Percentiles rank a stretch among this genome's conserved stretches.
Evolutionary conservation across 2,797 vertebrate genomes (phyloP).

Genomic region (Poliocrania exsul): DNA sequence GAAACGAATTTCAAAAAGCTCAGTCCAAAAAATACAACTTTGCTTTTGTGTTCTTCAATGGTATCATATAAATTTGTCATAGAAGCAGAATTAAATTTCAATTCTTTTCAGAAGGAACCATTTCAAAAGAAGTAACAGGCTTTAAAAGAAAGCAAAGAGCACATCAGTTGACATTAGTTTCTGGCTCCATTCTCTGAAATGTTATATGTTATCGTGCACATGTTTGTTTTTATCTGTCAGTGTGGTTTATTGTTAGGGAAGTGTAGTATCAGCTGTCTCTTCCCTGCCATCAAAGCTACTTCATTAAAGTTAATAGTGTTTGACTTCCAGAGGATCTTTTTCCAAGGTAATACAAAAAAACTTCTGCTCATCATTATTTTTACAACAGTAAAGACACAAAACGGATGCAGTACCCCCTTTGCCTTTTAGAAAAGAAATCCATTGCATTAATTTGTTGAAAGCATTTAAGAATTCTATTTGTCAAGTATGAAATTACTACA

Average conservation of each 20-base stretch:
- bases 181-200: conserved; percentile 68
- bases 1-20: not conserved
- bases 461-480: not conserved
- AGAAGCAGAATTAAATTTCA: not conserved
- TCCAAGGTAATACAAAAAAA: conserved; percentile 48
- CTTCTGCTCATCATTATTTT: conserved; percentile 48
- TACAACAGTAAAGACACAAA: conserved; percentile 62
- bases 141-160: conserved; percentile 42
- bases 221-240: conserved; percentile 85
- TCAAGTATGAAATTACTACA: not conserved
- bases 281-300: conserved; percentile 74
- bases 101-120: conserved; percentile 18
- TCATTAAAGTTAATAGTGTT: conserved; percentile 81
- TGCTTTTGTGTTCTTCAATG: not conserved
- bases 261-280: conserved; percentile 75
- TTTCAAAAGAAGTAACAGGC: conserved; percentile 30
- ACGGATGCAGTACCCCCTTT: conserved; percentile 6
- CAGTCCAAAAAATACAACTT: not conserved
- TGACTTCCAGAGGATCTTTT: conserved; percentile 73
- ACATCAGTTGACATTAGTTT: conserved; percentile 21
- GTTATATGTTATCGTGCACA: conserved; percentile 62
- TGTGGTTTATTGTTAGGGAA: conserved; percentile 83
- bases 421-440: not conserved
- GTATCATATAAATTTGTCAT: not conserved
- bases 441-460: not conserved